phyloP scores from a whole-genome alignment of 1,140 invertebrate species.

The Campoletis sonorensis region DNA sequence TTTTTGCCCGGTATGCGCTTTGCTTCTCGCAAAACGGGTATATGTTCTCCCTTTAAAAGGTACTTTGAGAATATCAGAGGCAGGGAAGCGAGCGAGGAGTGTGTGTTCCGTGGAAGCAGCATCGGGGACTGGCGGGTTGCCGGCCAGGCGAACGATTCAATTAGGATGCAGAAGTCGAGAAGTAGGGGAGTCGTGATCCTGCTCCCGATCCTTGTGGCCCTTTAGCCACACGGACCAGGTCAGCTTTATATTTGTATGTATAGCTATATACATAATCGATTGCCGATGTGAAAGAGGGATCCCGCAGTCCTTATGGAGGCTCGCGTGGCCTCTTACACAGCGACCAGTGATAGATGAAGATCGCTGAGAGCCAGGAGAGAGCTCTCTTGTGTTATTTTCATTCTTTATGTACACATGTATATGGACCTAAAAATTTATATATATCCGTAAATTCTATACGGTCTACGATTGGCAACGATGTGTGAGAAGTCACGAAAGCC shows the following conservation, averaged over 20 bases:
- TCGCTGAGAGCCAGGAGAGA: slow-evolving; percentile 50
- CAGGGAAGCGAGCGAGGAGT: slow-evolving; percentile 37
- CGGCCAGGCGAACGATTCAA: slow-evolving; percentile 72
- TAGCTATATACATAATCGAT: slow-evolving; percentile 61
- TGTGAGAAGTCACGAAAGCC: slow-evolving; percentile 24
- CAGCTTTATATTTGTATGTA: slow-evolving; percentile 40
- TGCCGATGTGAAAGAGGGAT: slow-evolving; percentile 58
- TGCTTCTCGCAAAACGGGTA: neutral
- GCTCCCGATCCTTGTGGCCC: slow-evolving; percentile 29
- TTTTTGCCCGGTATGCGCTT: neutral
- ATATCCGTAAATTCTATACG: neutral
- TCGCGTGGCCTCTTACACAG: slow-evolving; percentile 44
- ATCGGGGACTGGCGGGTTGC: slow-evolving; percentile 51
- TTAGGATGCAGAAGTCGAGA: slow-evolving; percentile 64
- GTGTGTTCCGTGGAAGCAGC: neutral
- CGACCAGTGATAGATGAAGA: slow-evolving; percentile 60
- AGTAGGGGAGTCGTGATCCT: neutral
- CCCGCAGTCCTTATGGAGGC: slow-evolving; percentile 48
- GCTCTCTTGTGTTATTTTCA: neutral
- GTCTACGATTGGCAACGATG: slow-evolving; percentile 5
- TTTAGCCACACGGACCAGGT: slow-evolving; percentile 35
- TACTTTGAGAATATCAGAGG: neutral
- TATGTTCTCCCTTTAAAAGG: neutral
- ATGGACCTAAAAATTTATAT: neutral
- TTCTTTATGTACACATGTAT: neutral